A percentile compares a stretch with the other conserved stretches of the same genome.
Evolutionary conservation across 2,888 invertebrate species (phyloP).

Genomic region (Cephus spinipes): DNA sequence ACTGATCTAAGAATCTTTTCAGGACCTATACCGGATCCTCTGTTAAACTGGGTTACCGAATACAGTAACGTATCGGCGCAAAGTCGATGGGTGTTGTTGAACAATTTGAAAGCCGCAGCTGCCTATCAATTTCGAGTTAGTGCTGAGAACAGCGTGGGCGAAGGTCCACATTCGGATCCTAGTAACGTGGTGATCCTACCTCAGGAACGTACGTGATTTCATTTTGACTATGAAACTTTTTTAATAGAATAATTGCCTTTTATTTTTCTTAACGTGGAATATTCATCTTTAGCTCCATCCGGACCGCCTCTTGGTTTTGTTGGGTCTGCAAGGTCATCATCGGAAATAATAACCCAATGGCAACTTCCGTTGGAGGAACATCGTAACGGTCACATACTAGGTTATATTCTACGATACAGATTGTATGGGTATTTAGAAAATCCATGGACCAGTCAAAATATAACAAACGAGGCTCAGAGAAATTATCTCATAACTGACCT

Average conservation of each 20-base stretch:
- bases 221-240: constrained; percentile 9
- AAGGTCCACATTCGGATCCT: constrained; percentile 90
- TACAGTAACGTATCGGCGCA: constrained; percentile 85
- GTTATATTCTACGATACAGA: constrained; percentile 92
- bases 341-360: constrained; percentile 97
- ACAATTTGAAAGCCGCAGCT: constrained; percentile 91
- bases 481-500: constrained; percentile 92
- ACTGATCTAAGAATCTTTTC: constrained; percentile 51
- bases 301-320: constrained; percentile 95
- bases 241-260: constrained; percentile 11
- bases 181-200: constrained; percentile 92
- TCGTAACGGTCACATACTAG: constrained; percentile 93
- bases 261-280: background rate
- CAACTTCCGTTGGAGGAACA: constrained; percentile 95
- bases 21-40: constrained; percentile 88
- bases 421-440: constrained; percentile 92
- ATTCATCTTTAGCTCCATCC: constrained; percentile 82
- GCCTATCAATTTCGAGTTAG: constrained; percentile 97
- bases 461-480: constrained; percentile 92
- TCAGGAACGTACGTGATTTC: constrained; percentile 85
- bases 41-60: constrained; percentile 90
- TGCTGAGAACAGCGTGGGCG: constrained; percentile 95
- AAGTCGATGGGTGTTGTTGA: constrained; percentile 83
- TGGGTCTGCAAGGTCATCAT: constrained; percentile 92
- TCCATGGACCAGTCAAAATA: constrained; percentile 92